Conservation (phyloP, 2,888 invertebrate species). For the Pristionchus fissidentatus region DNA sequence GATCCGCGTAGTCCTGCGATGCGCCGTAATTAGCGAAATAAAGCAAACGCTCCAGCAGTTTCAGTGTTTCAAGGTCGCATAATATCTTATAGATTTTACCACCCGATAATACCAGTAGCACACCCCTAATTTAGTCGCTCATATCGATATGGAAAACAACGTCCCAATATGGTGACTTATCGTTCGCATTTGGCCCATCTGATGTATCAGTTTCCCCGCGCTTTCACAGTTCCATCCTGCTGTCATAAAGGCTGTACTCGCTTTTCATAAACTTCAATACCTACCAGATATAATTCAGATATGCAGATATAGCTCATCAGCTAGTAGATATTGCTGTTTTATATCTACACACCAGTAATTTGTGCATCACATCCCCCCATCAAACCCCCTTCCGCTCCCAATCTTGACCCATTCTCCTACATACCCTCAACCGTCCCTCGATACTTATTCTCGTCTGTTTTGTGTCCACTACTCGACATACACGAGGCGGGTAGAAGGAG, state of each 20-base stretch:
- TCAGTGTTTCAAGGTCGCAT: background rate
- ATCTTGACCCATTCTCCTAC: background rate
- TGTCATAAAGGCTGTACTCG: too few species aligned
- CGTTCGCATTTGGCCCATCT: background rate
- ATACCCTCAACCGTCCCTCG: background rate
- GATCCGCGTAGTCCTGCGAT: conserved; percentile 33
- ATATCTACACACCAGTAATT: too few species aligned
- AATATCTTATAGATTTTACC: background rate
- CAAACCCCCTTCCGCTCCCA: background rate
- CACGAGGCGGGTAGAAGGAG: background rate
- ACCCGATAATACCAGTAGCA: background rate
- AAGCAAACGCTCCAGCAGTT: background rate
- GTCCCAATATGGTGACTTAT: background rate
- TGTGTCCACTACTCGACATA: background rate
- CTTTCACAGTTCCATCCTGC: too few species aligned
- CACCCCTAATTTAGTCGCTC: background rate
- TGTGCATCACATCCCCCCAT: background rate
- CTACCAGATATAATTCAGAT: too few species aligned
- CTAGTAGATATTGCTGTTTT: too few species aligned
- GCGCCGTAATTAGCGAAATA: too few species aligned
- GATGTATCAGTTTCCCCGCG: too few species aligned
- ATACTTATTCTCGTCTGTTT: background rate
- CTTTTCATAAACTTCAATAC: too few species aligned
- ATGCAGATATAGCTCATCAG: too few species aligned
- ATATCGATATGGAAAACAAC: background rate